Base-by-base conservation (phyloP, 2,113 vertebrate species). In the Motacilla tschutschensis region DNA sequence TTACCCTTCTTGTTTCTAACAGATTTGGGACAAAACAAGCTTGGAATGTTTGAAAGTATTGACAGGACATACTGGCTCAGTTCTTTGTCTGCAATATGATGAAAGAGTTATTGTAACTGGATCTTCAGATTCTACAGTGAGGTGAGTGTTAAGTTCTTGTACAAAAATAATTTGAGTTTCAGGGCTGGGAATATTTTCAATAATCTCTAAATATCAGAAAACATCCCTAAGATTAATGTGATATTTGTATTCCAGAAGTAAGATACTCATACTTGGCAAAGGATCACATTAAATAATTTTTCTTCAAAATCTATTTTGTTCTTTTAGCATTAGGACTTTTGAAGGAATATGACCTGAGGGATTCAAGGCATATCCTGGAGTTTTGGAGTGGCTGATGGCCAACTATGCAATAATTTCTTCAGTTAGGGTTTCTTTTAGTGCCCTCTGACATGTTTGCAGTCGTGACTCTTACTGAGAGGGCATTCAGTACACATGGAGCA, bases 11-110 rank as follows among this genome's bases (percentile, higher is more conserved):
- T 93, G 12, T 75, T 86, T 89, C 88, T 54, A 48, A 83, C 80
- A 99, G 99, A 99, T 99, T 71, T 99, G 99, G 99, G 99, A 99
- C 96, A 99, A 99, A 96, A 98, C 98, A 93, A 98, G 98, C 75
- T 96, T 99, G 97, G 99, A 99, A 96, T 99, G 99, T 97, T 97
- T 99, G 96, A 99, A 99, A 96, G 98, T 99, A 90, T 95, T 99
- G 96, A 99, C 99, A 2, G 99, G 99, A 85, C 99, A 99, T 96
- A 99, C 99, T 38, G 99, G 99, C 90, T 99, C 99, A 9, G 99
- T 99, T 94, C 97, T 99, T 85, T 99, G 99, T 97, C 98, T 99
- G 87, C 99, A 99, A 93, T 99, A 99, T 67, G 99, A 99, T 48
- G 99, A 99, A 80, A 97, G 99, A 92, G 99, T 99, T 94, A 99